Base-by-base conservation (phyloP, 2,113 vertebrate species). In the Callithrix jacchus region DNA sequence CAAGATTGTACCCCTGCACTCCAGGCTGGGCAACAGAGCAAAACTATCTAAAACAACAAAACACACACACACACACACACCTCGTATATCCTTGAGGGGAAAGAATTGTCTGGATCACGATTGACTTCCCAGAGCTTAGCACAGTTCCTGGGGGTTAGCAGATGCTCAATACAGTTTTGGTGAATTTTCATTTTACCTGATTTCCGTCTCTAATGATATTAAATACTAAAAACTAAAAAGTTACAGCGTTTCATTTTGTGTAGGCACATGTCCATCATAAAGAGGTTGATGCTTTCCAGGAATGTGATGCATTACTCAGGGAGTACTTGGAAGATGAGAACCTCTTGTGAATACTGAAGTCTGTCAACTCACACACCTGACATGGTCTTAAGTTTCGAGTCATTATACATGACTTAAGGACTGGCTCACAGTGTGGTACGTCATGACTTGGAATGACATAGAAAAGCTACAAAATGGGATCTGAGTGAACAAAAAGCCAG, bases 171-270 rank as follows among this genome's bases (percentile, higher is more conserved):
- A 45, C 27, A 92, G 3, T 93, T 93, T 66, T 87, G 61, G 68
- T 56, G 68, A 70, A 52, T 87, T 84, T 45, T 89, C 47, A 58
- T 74, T 93, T 84, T 91, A 68, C n/a, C 58, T 94, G 81, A 64
- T 49, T 61, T 86, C 8, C 5, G 71, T 21, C 8, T 3, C 37
- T 61, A 49, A 73, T 11, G 52, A 42, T 13, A 42, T 77, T 87
- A 88, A 93, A 70, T 93, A 30, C 56, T 70, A 54, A 88, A 84
- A 85, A 25, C 40, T 47, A 71, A 88, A 83, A 90, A 35, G 13
- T 10, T 32, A 42, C 93, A 96, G 13, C 6, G 18, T 35, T 87
- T 76, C 6, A 1, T 89, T 94, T 94, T 85, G 52, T 42, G 10
- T 84, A 74, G 91, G 82, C 79, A 35, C 64, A 35, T n/a, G 20